Conservation (phyloP, 1,140 invertebrate genomes). For the Cardiocondyla obscurior region DNA sequence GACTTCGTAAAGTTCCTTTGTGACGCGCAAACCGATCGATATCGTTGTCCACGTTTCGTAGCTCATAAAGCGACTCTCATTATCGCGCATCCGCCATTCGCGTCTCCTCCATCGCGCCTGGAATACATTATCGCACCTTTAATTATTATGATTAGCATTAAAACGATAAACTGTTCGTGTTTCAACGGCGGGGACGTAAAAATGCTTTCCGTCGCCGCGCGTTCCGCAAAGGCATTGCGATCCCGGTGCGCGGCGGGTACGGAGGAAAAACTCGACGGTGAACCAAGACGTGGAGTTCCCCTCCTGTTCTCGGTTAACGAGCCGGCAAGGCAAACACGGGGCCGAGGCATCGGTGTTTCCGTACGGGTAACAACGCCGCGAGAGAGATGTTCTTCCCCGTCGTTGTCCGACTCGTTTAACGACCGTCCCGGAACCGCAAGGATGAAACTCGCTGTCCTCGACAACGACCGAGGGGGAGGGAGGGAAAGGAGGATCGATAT, state of each 20-base stretch:
- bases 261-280: slow-evolving; percentile 27
- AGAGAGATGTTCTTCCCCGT: slow-evolving; percentile 15
- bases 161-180: not conserved
- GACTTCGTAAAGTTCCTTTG: slow-evolving; percentile 1
- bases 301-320: slow-evolving; percentile 21
- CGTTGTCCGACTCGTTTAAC: slow-evolving; percentile 41
- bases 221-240: too few species aligned
- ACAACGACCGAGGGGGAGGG: too few species aligned
- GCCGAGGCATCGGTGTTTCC: slow-evolving; percentile 24
- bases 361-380: not conserved
- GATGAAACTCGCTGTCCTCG: slow-evolving; percentile 34
- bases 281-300: slow-evolving; percentile 1
- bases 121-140: not conserved
- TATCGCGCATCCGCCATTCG: not conserved
- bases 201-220: not conserved
- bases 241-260: not conserved
- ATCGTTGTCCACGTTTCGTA: not conserved
- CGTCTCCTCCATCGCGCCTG: not conserved
- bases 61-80: not conserved
- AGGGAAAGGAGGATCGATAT: slow-evolving; percentile 41
- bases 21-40: not conserved
- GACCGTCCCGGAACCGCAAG: slow-evolving; percentile 35
- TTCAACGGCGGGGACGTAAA: not conserved
- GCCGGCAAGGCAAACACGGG: slow-evolving; percentile 18
- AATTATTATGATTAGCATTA: slow-evolving; percentile 22